Percentiles rank a stretch among this genome's conserved stretches.
Conservation (phyloP, 2,888 invertebrate species). For the Caenorhabditis angaria region DNA sequence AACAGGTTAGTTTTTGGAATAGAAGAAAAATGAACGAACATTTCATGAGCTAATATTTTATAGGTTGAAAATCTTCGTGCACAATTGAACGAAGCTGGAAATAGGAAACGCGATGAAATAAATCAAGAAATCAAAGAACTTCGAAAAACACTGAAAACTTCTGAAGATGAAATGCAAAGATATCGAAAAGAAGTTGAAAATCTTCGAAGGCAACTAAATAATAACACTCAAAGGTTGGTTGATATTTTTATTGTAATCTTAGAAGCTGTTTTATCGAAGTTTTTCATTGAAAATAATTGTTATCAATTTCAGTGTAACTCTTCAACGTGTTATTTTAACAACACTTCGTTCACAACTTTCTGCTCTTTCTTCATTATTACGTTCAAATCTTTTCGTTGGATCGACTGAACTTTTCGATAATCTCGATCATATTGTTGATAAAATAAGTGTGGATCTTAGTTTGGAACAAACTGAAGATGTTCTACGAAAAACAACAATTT, state of each 20-base stretch:
- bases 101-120: conserved; percentile 22
- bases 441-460: conserved; percentile 20
- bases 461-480: conserved; percentile 36
- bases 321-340: conserved; percentile 37
- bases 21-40: background rate
- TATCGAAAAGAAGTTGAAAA: conserved; percentile 64
- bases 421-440: conserved; percentile 27
- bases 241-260: background rate
- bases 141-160: conserved; percentile 57
- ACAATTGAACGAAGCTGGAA: conserved; percentile 63
- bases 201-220: conserved; percentile 48
- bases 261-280: background rate
- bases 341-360: conserved; percentile 38
- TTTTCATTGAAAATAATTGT: background rate
- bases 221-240: conserved; percentile 33
- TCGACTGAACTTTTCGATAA: conserved; percentile 31
- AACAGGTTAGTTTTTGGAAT: conserved; percentile 20
- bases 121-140: conserved; percentile 45
- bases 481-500: conserved; percentile 18
- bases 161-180: conserved; percentile 62
- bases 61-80: conserved; percentile 65
- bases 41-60: background rate
- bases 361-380: conserved; percentile 33
- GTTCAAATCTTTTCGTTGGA: conserved; percentile 29
- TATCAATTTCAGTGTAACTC: conserved; percentile 22